Evolutionary conservation across 2,888 invertebrate genomes (phyloP).

Genomic region (Leptogaster cylindrica): DNA sequence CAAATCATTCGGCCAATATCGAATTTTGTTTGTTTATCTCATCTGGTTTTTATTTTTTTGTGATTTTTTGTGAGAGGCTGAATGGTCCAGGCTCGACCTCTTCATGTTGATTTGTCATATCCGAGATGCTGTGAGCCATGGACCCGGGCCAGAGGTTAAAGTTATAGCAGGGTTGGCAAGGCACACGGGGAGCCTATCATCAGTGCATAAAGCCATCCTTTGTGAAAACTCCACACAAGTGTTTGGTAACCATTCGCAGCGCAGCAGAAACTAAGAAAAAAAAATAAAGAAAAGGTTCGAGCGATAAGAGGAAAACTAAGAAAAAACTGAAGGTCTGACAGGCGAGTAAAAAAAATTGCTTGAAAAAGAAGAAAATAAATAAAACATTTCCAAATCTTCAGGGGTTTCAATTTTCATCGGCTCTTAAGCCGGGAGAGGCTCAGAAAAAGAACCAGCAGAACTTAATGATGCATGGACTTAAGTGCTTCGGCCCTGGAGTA

Average conservation of each 20-base stretch:
- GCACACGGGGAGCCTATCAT: not conserved
- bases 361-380: constrained; percentile 3
- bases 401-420: constrained; percentile 45
- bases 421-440: constrained; percentile 14
- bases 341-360: constrained; percentile 5
- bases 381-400: constrained; percentile 37
- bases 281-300: constrained; percentile 11
- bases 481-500: constrained; percentile 23
- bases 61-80: not conserved
- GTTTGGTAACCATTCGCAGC: not conserved
- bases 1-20: constrained; percentile 1
- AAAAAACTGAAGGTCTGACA: not conserved
- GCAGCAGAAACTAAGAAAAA: constrained; percentile 7
- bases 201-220: constrained; percentile 17
- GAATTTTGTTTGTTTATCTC: constrained; percentile 12
- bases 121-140: constrained; percentile 2
- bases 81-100: not conserved
- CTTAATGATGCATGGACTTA: constrained; percentile 35
- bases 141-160: constrained; percentile 9
- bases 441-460: constrained; percentile 16
- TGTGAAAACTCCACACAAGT: constrained; percentile 15
- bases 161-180: constrained; percentile 18
- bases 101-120: constrained; percentile 6
- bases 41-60: not conserved
- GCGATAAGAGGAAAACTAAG: not conserved